Percentiles rank a stretch among this genome's conserved stretches.
Conservation (phyloP, 2,797 vertebrate genomes). For the Enteromius paludinosus region DNA sequence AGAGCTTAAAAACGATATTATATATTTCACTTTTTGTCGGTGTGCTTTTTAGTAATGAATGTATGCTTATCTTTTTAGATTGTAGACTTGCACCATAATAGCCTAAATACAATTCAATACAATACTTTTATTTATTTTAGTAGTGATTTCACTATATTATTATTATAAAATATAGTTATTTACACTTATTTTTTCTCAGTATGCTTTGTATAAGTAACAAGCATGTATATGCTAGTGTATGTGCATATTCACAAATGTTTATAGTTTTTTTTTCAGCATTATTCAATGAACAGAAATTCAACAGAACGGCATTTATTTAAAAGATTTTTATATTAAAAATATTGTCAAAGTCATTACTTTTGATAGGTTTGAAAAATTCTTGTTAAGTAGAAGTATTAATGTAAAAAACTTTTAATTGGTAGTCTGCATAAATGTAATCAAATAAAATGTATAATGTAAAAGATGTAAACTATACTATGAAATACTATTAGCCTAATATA, state of each 20-base stretch:
- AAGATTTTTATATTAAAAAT: no score
- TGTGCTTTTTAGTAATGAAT: not conserved
- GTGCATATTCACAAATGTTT: no score
- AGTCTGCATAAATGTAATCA: not conserved
- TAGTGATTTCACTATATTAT: not conserved
- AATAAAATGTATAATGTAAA: not conserved
- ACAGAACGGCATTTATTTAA: not conserved
- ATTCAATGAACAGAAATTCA: not conserved
- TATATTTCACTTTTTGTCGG: slow-evolving; percentile 7
- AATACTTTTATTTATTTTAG: not conserved
- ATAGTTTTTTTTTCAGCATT: not conserved
- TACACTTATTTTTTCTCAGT: not conserved
- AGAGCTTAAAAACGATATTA: slow-evolving; percentile 28
- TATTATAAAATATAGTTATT: not conserved
- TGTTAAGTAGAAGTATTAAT: not conserved
- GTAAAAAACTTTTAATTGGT: not conserved
- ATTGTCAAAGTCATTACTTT: not conserved
- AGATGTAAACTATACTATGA: not conserved
- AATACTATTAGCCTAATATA: not conserved
- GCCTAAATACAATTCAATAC: not conserved
- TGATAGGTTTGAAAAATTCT: not conserved
- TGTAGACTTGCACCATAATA: not conserved
- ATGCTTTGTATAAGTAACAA: not conserved
- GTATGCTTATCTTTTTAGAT: not conserved
- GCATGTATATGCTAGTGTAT: not conserved